Evolutionary conservation across 2,797 vertebrate genomes (phyloP), one percentile per base, ranked within the genome.

Genomic region (Pipistrellus nathusii): DNA sequence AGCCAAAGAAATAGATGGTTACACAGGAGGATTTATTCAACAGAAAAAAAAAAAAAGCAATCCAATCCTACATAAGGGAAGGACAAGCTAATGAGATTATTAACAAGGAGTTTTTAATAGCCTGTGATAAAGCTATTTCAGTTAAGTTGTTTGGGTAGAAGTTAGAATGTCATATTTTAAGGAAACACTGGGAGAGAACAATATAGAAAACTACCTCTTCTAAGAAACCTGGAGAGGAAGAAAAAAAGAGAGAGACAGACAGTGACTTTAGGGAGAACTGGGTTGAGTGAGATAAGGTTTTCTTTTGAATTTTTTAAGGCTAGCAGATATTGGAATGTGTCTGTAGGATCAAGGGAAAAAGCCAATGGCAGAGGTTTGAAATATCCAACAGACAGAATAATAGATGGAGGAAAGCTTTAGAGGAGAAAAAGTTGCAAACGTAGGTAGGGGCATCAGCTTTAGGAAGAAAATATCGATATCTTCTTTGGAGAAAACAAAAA

Each of bases 351-450:
- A 95, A 95, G 92, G 88, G 78, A 85, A 88, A 82, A 91, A 94
- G 11, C 62, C 77, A 82, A 41, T 84, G 81, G 83, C 93, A 53
- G 85, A 93, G 51, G 69, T 82, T 82, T 96, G 92, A 97, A 95
- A 96, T 95, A 96, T 95, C 96, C 92, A 96, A 96, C 93, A 95
- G 92, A 96, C 88, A 92, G 97, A 96, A 96, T 97, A 96, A 93
- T 97, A 95, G 93, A 97, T 96, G 93, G 77, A 87, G 89, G 25
- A 25, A 78, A 68, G 68, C 87, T 95, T 96, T 90, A 93, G 87
- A 95, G 77, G 66, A 87, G 91, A 53, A 94, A 92, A 94, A 82
- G 87, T 85, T 88, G 62, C 62, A 84, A 88, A 86, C 85, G 48
- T 27, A 92, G 82, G 25, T 86, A 35, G 55, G 82, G 66, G 92